Base-by-base conservation (phyloP, 2,113 vertebrate species). In the Aldabrachelys gigantea region DNA sequence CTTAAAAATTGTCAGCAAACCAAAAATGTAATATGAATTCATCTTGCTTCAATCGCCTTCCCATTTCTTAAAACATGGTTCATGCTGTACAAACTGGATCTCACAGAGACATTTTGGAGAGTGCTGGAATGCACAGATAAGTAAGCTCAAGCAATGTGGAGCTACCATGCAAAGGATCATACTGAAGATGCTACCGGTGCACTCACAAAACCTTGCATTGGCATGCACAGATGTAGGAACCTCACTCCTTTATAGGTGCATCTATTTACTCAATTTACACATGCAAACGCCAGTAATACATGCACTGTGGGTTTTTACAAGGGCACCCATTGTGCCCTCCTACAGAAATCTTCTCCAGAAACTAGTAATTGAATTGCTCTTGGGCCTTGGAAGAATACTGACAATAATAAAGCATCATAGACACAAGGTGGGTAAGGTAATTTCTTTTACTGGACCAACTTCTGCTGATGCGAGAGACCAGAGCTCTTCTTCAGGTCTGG, bases 61-160 rank as follows among this genome's bases (percentile, higher is more conserved):
- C 94, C 59, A 83, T 84, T 53, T 56, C 87, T 84, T 84, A 88
- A 65, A 12, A 83, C 65, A 75, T 35, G 81, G 75, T 85, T 94
- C 91, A 95, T 79, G 78, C 90, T 79, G 84, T 75, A 94, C 83
- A 72, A 72, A 38, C 9, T 22, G 19, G 65, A 47, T 75, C 91
- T 92, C 90, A 94, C 86, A 87, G 80, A 80, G 84, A 80, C 78
- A 78, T 25, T 95, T 88, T 91, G 84, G 85, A 27, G 81, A 81
- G 82, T 8, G 44, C 89, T 53, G 88, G 87, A 83, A 84, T 57
- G 41, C 21, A 85, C n/a, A 89, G 84, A 11, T 16, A 62, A 87
- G 76, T 10, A 41, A 85, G 54, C 49, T 84, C 10, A 22, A 88
- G 10, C 17, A 79, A 22, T 35, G 19, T 27, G 57, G 31, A 82